These are phyloP conservation scores for Nymphalis urticae DNA, from an alignment of 2,888 invertebrate genomes.

Conservation along the genomic window DNA sequence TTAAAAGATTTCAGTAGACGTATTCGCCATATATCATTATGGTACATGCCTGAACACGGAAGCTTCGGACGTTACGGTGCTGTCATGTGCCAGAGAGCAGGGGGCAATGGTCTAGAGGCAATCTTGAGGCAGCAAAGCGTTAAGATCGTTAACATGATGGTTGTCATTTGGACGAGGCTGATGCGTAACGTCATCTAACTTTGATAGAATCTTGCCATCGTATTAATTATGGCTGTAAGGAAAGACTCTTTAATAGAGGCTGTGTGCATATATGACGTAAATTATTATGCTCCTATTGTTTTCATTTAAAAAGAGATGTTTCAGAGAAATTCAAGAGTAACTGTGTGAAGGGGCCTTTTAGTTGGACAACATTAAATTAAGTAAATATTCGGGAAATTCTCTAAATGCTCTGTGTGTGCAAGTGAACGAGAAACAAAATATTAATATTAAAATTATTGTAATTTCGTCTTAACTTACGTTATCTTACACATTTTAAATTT, in stretches of 20 bases:
- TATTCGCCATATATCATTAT: conserved; percentile 20
- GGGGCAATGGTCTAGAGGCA: conserved; percentile 77
- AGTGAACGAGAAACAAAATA: too few relatives aligned
- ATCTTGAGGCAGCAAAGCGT: conserved; percentile 78
- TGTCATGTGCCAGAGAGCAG: conserved; percentile 74
- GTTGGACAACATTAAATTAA: too few relatives aligned
- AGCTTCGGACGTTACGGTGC: conserved; percentile 68
- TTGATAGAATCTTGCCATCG: conserved; percentile 32
- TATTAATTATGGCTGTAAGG: conserved; percentile 18
- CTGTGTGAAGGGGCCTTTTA: too few relatives aligned
- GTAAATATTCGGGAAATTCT: too few relatives aligned
- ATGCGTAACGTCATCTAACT: conserved; percentile 45
- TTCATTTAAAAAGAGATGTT: too few relatives aligned
- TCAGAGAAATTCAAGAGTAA: too few relatives aligned
- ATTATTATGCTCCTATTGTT: too few relatives aligned
- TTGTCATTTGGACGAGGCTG: conserved; percentile 65
- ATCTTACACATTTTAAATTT: too few relatives aligned
- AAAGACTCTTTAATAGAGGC: conserved; percentile 1
- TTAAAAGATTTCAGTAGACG: background rate
- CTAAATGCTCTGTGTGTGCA: too few relatives aligned
- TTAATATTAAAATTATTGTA: too few relatives aligned
- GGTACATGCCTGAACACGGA: conserved; percentile 49
- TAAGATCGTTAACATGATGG: conserved; percentile 75
- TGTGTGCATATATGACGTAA: background rate
- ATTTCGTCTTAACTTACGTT: too few relatives aligned